Conservation (phyloP, 2,888 invertebrate species). For the Aproaerema taeniolella region DNA sequence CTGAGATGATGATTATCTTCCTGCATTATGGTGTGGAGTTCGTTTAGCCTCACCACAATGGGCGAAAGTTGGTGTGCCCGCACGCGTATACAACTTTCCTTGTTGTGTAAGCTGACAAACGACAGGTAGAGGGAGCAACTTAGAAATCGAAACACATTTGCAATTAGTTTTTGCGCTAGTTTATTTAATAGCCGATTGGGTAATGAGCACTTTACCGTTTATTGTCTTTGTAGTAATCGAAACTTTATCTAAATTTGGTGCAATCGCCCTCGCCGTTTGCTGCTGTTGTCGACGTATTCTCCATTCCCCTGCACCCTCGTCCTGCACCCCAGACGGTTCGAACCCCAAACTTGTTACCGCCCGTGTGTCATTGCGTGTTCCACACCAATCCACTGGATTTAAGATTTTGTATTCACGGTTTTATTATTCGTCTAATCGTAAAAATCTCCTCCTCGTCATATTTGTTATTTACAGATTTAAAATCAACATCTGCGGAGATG, state of each 20-base stretch:
- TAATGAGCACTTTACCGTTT: constrained; percentile 27
- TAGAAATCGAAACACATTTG: constrained; percentile 70
- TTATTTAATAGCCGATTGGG: constrained; percentile 34
- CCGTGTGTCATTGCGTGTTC: constrained; percentile 27
- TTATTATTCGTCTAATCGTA: too few relatives aligned
- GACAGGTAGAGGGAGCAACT: constrained; percentile 66
- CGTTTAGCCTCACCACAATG: constrained; percentile 48
- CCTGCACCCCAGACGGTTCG: constrained; percentile 51
- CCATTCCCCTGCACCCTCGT: constrained; percentile 65
- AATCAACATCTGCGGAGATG: too few relatives aligned
- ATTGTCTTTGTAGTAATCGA: constrained; percentile 8
- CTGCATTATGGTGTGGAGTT: constrained; percentile 29
- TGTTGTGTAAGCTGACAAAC: constrained; percentile 71
- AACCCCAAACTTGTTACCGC: constrained; percentile 42
- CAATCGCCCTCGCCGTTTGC: constrained; percentile 35
- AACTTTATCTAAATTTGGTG: constrained; percentile 25
- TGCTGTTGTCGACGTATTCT: constrained; percentile 57
- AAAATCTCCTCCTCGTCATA: too few relatives aligned
- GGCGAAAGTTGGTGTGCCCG: constrained; percentile 69
- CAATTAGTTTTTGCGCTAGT: constrained; percentile 37
- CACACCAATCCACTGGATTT: constrained; percentile 5
- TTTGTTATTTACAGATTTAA: too few relatives aligned
- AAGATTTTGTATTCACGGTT: too few relatives aligned
- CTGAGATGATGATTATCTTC: constrained; percentile 8
- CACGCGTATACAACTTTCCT: constrained; percentile 72